These are phyloP conservation scores for Periophthalmodon schlosseri DNA, from an alignment of 2,113 vertebrate species.

Conservation along the genomic window DNA sequence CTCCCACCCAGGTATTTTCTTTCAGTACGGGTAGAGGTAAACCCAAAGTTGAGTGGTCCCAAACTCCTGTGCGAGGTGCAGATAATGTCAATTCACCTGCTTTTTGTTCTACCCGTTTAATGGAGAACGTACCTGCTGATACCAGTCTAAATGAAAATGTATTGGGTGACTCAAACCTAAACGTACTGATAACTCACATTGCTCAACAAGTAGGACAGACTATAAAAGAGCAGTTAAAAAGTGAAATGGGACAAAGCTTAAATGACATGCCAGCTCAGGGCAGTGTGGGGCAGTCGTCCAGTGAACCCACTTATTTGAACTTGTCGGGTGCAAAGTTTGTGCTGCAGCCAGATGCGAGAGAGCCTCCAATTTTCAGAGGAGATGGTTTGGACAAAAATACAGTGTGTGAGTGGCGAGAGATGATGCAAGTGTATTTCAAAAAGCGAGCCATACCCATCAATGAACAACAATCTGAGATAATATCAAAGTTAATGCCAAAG, in stretches of 20 bases:
- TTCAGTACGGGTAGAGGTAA: not conserved
- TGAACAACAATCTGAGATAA: slow-evolving; percentile 10
- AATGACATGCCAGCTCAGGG: not conserved
- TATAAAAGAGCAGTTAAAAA: not conserved
- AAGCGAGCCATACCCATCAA: not conserved
- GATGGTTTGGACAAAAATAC: slow-evolving; percentile 4
- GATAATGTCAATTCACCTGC: not conserved
- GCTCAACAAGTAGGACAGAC: slow-evolving; percentile 4
- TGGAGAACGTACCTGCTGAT: not conserved
- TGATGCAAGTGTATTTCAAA: slow-evolving; percentile 15
- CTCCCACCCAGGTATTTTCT: not conserved
- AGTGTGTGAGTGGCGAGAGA: slow-evolving; percentile 7
- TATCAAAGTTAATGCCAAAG: slow-evolving; percentile 34
- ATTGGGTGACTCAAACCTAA: not conserved
- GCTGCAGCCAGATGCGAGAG: slow-evolving; percentile 22
- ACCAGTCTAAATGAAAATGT: not conserved
- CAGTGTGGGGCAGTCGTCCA: not conserved
- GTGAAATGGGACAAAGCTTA: slow-evolving; percentile 6
- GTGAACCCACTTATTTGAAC: slow-evolving; percentile 8
- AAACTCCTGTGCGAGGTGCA: not conserved
- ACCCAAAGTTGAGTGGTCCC: not conserved
- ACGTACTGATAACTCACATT: not conserved
- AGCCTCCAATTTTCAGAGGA: slow-evolving; percentile 19
- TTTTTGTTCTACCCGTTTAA: not conserved
- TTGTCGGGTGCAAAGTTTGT: slow-evolving; percentile 16